Evolutionary conservation across 1,140 invertebrate species (phyloP).

Genomic region (Caenorhabditis elegans): WBcel235 BX284606.5:5415001-5415500

Average conservation of each 20-base stretch:
- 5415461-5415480: no score
- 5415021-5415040: slow-evolving; percentile 87
- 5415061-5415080: slow-evolving; percentile 75
- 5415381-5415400: slow-evolving; percentile 20
- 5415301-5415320: slow-evolving; percentile 6
- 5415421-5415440: slow-evolving; percentile 8
- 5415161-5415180: not conserved
- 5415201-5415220: slow-evolving; percentile 40
- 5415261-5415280: slow-evolving; percentile 42
- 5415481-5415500: no score
- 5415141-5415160: not conserved
- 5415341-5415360: not conserved
- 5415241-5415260: slow-evolving; percentile 38
- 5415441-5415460: no score
- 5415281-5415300: slow-evolving; percentile 42
- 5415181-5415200: slow-evolving; percentile 26
- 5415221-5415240: slow-evolving; percentile 42
- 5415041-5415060: slow-evolving; percentile 88
- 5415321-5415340: slow-evolving; percentile 6
- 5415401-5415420: slow-evolving; percentile 34
- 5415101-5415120: slow-evolving; percentile 57
- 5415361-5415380: slow-evolving; percentile 33
- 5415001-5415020: slow-evolving; percentile 53
- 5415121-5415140: slow-evolving; percentile 50
- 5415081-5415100: slow-evolving; percentile 49